phyloP scores from a whole-genome alignment of 2,888 invertebrate genomes.

The Craniophora ligustri region DNA sequence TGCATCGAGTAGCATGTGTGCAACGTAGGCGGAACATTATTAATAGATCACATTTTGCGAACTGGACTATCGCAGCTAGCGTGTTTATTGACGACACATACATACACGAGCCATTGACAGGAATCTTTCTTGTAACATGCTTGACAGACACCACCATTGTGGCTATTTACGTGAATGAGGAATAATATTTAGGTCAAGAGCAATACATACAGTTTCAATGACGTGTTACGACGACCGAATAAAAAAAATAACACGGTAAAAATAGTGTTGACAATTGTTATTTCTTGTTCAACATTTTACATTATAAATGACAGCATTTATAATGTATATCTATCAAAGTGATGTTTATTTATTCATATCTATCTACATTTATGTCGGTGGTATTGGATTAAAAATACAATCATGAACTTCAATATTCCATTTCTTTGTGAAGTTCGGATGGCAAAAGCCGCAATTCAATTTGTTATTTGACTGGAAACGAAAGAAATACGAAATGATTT shows the following conservation, averaged over 20 bases:
- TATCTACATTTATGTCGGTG: too few species aligned
- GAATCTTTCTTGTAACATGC: constrained; percentile 33
- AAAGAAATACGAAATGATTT: constrained; percentile 21
- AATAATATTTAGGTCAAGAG: constrained; percentile 55
- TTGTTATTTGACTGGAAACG: constrained; percentile 29
- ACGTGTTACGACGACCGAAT: constrained; percentile 22
- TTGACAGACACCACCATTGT: constrained; percentile 47
- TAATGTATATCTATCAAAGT: constrained; percentile 25
- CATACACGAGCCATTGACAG: constrained; percentile 39
- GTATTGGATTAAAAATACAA: neutral
- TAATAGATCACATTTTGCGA: constrained; percentile 54
- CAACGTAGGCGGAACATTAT: constrained; percentile 47
- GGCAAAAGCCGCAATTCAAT: constrained; percentile 10
- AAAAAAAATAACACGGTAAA: constrained; percentile 17
- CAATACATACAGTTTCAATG: constrained; percentile 34
- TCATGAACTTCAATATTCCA: constrained; percentile 1
- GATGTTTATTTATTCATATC: constrained; percentile 27
- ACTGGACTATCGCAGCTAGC: constrained; percentile 28
- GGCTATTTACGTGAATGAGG: constrained; percentile 50
- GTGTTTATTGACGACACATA: constrained; percentile 52
- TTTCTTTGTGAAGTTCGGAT: constrained; percentile 7
- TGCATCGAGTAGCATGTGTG: constrained; percentile 34
- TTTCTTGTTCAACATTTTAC: constrained; percentile 25
- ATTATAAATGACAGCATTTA: constrained; percentile 27
- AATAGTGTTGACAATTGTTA: constrained; percentile 39